A percentile compares a stretch with the other conserved stretches of the same genome.
phyloP scores from a whole-genome alignment of 2,797 vertebrate genomes.

The Hephaestus fuliginosus region DNA sequence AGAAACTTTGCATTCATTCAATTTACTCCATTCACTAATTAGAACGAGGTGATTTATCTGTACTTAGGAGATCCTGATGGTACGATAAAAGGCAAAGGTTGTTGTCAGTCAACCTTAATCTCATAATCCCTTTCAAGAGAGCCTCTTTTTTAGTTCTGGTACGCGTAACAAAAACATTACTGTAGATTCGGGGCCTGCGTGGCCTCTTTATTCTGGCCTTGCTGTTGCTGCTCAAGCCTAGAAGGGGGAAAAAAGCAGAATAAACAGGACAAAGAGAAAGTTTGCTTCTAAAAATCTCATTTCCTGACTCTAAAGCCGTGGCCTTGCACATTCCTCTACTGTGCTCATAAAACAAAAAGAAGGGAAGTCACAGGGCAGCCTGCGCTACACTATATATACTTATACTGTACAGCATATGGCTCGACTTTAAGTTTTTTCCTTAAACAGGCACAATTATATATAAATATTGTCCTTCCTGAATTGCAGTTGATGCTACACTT shows the following conservation, averaged over 20 bases:
- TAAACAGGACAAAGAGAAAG: constrained; percentile 1
- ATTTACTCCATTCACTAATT: constrained; percentile 10
- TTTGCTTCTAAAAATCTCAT: constrained; percentile 18
- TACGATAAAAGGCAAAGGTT: background rate
- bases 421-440: background rate
- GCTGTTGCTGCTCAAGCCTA: background rate
- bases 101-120: background rate
- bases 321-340: constrained; percentile 31
- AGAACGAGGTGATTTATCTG: constrained; percentile 27
- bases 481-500: background rate
- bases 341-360: constrained; percentile 24
- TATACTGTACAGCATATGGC: constrained; percentile 10
- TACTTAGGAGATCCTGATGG: background rate
- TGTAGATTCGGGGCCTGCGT: background rate
- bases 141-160: background rate
- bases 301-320: constrained; percentile 42
- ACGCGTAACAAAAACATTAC: constrained; percentile 4
- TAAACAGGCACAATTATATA: background rate
- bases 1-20: constrained; percentile 32
- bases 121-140: background rate
- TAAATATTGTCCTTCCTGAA: constrained; percentile 20
- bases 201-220: background rate
- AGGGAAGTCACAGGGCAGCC: constrained; percentile 34
- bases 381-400: constrained; percentile 1
- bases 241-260: background rate